phyloP scores from a whole-genome alignment of 2,797 vertebrate genomes.

The Clarias fuscus region DNA sequence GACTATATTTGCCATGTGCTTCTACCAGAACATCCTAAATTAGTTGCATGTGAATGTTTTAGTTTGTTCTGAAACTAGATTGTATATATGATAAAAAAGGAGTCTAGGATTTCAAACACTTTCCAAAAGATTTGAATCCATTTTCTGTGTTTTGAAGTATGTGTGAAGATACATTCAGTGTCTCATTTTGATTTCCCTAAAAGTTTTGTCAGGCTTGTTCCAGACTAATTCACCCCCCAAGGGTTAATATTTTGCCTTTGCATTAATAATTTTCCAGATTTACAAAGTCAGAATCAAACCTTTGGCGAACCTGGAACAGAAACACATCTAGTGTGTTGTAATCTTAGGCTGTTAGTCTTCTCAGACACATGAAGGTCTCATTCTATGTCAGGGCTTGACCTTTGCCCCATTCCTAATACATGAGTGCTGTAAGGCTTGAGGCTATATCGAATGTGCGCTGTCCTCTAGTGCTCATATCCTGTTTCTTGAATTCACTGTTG shows the following conservation, averaged over 20 bases:
- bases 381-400: slow-evolving; percentile 17
- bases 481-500: slow-evolving; percentile 17
- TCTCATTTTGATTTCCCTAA: neutral
- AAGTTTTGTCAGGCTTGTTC: neutral
- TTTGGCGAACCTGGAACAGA: neutral
- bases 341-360: slow-evolving; percentile 9
- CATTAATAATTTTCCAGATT: neutral
- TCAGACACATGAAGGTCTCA: slow-evolving; percentile 7
- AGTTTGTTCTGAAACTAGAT: neutral
- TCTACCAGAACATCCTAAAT: neutral
- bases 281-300: neutral
- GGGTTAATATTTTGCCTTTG: neutral
- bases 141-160: neutral
- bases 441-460: slow-evolving; percentile 27
- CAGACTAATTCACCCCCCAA: neutral
- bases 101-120: neutral
- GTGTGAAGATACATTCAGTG: neutral
- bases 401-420: slow-evolving; percentile 25
- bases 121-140: too few relatives aligned
- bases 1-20: neutral
- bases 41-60: neutral
- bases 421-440: neutral
- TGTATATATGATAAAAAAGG: neutral
- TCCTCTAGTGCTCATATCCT: slow-evolving; percentile 21
- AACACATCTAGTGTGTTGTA: neutral